Percentiles rank a stretch among this genome's conserved stretches.
These are phyloP conservation scores for Tribolium freemani DNA, from an alignment of 2,888 invertebrate genomes.

Conservation along the genomic window DNA sequence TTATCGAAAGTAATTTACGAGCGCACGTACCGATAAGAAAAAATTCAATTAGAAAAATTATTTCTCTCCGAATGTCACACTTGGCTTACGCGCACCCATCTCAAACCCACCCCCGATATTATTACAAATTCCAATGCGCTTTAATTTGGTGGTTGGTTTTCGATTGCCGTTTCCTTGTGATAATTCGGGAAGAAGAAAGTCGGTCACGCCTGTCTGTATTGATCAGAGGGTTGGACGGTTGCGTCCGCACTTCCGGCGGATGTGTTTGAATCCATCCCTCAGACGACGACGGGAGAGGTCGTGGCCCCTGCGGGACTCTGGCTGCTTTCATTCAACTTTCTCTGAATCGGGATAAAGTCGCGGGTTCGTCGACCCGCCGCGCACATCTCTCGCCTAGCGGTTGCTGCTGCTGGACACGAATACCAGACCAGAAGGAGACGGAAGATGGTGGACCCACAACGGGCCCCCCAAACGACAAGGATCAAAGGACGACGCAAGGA, in stretches of 20 bases:
- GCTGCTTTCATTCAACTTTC: constrained; percentile 35
- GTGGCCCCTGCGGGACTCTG: constrained; percentile 8
- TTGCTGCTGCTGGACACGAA: constrained; percentile 18
- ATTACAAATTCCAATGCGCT: background rate
- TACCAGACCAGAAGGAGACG: constrained; percentile 26
- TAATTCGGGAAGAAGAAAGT: constrained; percentile 27
- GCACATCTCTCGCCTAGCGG: constrained; percentile 30
- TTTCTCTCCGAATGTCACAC: background rate
- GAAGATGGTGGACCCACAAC: constrained; percentile 17
- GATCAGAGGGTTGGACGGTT: constrained; percentile 13
- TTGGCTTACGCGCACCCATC: background rate
- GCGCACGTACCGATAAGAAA: background rate
- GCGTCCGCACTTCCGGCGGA: constrained; percentile 28
- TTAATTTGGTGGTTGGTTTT: background rate
- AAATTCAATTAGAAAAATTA: background rate
- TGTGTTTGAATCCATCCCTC: background rate
- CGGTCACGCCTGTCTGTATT: constrained; percentile 34
- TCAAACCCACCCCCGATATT: background rate
- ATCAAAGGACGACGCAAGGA: too few species aligned
- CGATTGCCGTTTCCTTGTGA: background rate
- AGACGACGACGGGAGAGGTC: background rate
- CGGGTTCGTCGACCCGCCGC: constrained; percentile 34
- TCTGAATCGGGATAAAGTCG: constrained; percentile 23
- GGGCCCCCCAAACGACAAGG: constrained; percentile 19
- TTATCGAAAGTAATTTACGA: background rate